Percentiles rank a stretch among this genome's conserved stretches.
Evolutionary conservation across 2,797 vertebrate species (phyloP).

Genomic region (Harpagifer antarcticus): DNA sequence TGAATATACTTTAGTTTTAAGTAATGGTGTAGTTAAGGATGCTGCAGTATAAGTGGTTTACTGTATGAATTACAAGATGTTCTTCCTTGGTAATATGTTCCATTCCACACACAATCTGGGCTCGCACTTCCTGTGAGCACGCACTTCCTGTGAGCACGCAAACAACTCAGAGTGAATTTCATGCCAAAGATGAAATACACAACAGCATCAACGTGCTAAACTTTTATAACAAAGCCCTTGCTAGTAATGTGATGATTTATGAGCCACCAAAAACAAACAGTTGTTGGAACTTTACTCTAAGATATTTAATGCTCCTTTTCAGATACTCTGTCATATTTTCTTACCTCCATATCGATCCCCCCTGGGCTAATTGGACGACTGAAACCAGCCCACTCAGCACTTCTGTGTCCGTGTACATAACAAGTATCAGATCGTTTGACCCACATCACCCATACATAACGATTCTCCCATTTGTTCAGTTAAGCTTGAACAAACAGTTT

Average conservation of each 20-base stretch:
- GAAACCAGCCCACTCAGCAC: slow-evolving; percentile 31
- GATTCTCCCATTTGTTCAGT: slow-evolving; percentile 20
- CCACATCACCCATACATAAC: not conserved
- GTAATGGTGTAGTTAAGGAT: not conserved
- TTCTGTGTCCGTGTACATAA: not conserved
- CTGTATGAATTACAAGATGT: slow-evolving; percentile 9
- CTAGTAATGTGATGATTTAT: not conserved
- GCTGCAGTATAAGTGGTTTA: slow-evolving; percentile 18
- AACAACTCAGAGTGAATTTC: slow-evolving; percentile 26
- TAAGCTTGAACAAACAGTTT: slow-evolving; percentile 23
- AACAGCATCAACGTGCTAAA: slow-evolving; percentile 27
- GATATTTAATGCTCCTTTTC: not conserved
- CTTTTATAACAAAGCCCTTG: slow-evolving; percentile 14
- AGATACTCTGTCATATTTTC: slow-evolving; percentile 12
- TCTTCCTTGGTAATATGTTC: slow-evolving; percentile 9
- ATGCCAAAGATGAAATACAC: slow-evolving; percentile 41
- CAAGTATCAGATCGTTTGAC: slow-evolving; percentile 14
- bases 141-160: slow-evolving; percentile 21
- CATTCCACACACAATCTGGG: slow-evolving; percentile 53
- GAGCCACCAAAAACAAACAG: slow-evolving; percentile 1
- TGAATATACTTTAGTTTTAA: slow-evolving; percentile 1
- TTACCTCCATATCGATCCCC: slow-evolving; percentile 9
- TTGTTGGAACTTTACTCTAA: not conserved
- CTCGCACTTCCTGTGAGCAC: slow-evolving; percentile 22
- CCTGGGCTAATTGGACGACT: slow-evolving; percentile 2